Base-by-base conservation (phyloP, 2,113 vertebrate genomes). In the Paracanthobrama guichenoti region DNA sequence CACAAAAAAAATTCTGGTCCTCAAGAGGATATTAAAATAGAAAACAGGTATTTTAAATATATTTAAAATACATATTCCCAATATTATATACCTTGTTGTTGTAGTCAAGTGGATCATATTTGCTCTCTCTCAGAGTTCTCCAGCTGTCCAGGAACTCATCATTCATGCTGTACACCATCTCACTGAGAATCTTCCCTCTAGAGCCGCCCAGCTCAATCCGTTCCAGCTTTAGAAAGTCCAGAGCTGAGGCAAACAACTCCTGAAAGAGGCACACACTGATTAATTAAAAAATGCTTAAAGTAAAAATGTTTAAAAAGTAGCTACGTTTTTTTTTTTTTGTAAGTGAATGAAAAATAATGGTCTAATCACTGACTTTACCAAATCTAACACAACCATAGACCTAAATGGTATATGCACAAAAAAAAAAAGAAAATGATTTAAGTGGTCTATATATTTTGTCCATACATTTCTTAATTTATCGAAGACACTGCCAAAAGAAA, bases 171-270 rank as follows among this genome's bases (percentile, higher is more conserved):
- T 92, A 90, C 79, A 94, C 87, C 90, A 93, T 91, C 81, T 94
- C 93, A 59, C 85, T 90, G 66, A 95, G 89, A 67, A 91, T 88
- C 88, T 94, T 94, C 82, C 92, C 93, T 87, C 88, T 91, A 53
- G 90, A 92, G 20, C 89, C 93, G 24, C 91, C 91, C 42, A 93
- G 86, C 44, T 87, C 94, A 72, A 89, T 86, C 89, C 94, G 94
- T 81, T 96, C 92, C 89, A 95, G 85, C 85, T 95, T 95, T 72
- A 95, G 81, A 92, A 95, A 93, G 67, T 94, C 93, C 79, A 94
- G 84, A 1, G 92, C 92, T 77, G 93, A 91, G 55, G 85, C 90
- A 90, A 96, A 96, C 89, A 96, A 31, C 85, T 95, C 94, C 93
- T 95, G 53, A 24, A 66, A 71, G 18, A 86, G 60, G 74, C 5